Conservation (phyloP, 2,113 vertebrate species). For the Lophius piscatorius region DNA sequence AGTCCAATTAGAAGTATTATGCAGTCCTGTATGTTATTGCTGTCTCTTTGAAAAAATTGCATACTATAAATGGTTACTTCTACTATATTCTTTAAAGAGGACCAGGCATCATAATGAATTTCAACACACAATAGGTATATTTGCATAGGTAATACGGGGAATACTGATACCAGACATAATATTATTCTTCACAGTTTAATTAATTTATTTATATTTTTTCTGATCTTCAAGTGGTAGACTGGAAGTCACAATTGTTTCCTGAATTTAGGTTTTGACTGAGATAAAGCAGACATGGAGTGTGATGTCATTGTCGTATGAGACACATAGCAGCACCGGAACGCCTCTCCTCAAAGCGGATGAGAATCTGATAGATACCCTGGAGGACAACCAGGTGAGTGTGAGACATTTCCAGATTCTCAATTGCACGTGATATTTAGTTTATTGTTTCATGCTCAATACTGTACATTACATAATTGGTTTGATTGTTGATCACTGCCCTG, state of each 20-base stretch:
- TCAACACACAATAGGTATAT: too few species aligned
- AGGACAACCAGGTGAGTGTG: conserved; percentile 77
- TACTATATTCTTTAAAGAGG: too few species aligned
- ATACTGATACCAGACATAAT: too few species aligned
- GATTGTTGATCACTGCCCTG: too few species aligned
- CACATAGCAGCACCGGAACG: conserved; percentile 62
- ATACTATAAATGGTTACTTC: too few species aligned
- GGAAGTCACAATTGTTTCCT: background rate
- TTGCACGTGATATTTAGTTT: background rate
- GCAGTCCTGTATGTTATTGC: too few species aligned
- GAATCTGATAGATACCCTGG: conserved; percentile 83
- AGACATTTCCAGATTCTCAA: background rate
- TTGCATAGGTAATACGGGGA: too few species aligned
- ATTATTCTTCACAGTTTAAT: too few species aligned
- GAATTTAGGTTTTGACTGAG: conserved; percentile 76
- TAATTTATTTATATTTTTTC: background rate
- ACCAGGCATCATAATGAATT: too few species aligned
- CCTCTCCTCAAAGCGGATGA: conserved; percentile 81
- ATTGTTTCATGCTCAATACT: conserved; percentile 1
- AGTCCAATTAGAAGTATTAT: background rate
- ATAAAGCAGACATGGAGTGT: conserved; percentile 78
- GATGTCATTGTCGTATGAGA: conserved; percentile 77
- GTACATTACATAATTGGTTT: too few species aligned
- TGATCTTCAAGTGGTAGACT: background rate
- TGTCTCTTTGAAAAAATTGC: too few species aligned